phyloP scores from a whole-genome alignment of 1,140 invertebrate species.

The Diplogasteroides magnus region DNA sequence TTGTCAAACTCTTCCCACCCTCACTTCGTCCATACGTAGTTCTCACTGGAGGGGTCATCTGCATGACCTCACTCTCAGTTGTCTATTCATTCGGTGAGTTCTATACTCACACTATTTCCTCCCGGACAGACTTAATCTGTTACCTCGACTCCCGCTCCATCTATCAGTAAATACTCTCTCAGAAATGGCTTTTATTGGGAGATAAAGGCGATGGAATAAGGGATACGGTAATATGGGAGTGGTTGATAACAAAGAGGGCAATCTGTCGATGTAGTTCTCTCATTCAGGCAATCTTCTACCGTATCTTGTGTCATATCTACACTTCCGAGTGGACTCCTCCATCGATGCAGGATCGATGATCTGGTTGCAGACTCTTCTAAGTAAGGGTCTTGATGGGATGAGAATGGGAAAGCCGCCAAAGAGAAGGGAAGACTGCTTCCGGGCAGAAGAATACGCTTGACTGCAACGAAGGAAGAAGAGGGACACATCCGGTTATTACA shows the following conservation, averaged over 20 bases:
- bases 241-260: neutral
- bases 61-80: conserved; percentile 29
- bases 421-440: too few relatives aligned
- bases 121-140: neutral
- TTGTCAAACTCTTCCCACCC: conserved; percentile 14
- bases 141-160: neutral
- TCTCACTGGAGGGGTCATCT: conserved; percentile 26
- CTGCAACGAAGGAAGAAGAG: neutral
- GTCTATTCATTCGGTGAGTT: conserved; percentile 32
- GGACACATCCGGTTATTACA: too few relatives aligned
- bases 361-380: conserved; percentile 32
- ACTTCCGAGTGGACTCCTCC: conserved; percentile 28
- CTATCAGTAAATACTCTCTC: neutral
- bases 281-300: conserved; percentile 30
- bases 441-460: too few relatives aligned
- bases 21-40: conserved; percentile 13
- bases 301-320: conserved; percentile 32
- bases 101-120: neutral
- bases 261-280: neutral
- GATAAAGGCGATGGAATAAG: neutral
- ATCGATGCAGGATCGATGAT: conserved; percentile 26
- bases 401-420: neutral
- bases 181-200: neutral
- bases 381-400: conserved; percentile 19
- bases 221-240: neutral